Conservation (phyloP, 2,113 vertebrate species). For the Neogobius melanostomus region DNA sequence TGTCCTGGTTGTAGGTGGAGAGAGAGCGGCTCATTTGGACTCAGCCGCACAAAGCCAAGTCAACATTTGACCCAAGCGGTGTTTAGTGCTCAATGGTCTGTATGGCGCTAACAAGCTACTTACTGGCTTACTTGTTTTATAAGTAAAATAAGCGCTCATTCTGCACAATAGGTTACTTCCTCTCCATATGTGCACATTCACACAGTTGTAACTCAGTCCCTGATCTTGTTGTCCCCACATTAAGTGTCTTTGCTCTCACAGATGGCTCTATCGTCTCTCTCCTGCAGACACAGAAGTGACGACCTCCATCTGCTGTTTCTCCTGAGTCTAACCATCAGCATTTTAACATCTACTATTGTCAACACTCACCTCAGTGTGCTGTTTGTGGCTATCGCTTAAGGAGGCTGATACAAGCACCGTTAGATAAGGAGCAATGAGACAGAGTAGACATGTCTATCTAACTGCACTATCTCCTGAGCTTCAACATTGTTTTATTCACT, state of each 20-base stretch:
- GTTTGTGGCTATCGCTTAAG: conserved; percentile 15
- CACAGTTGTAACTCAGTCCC: not conserved
- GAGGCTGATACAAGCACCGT: conserved; percentile 8
- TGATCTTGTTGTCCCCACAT: conserved; percentile 5
- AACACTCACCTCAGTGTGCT: not conserved
- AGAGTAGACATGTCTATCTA: not conserved
- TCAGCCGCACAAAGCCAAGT: not conserved
- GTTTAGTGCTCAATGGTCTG: not conserved
- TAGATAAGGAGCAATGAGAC: conserved; percentile 25
- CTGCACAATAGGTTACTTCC: not conserved
- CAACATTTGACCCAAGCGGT: not conserved
- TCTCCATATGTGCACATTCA: not conserved
- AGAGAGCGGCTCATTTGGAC: not conserved
- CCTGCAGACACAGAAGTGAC: conserved; percentile 11
- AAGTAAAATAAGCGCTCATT: too few relatives aligned
- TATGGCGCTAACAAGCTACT: not conserved
- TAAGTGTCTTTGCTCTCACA: conserved; percentile 13
- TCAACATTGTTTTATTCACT: not conserved
- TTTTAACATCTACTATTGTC: not conserved
- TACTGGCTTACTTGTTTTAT: too few relatives aligned
- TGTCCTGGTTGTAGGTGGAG: not conserved
- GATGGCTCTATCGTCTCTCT: conserved; percentile 18
- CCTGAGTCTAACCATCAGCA: not conserved
- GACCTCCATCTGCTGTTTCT: conserved; percentile 23
- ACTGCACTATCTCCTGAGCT: conserved; percentile 12